Percentiles rank a stretch among this genome's conserved stretches.
These are phyloP conservation scores for Eublepharis macularius DNA, from an alignment of 2,113 vertebrate genomes.

Conservation along the genomic window DNA sequence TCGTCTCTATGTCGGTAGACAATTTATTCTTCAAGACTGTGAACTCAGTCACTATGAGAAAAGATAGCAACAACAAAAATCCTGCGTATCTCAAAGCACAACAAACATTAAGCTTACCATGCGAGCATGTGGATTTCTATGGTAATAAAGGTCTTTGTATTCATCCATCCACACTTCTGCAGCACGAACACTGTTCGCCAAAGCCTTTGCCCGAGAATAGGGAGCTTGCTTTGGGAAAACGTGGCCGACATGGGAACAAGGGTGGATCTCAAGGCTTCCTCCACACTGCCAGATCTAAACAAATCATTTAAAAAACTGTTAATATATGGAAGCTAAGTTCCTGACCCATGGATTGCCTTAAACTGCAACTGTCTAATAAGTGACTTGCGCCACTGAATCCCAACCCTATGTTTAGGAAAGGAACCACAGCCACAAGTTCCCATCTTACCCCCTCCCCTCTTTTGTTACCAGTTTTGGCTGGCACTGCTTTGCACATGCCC, in stretches of 20 bases:
- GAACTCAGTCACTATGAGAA: too few relatives aligned
- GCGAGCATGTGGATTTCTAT: slow-evolving; percentile 90
- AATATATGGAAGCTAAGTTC: background rate
- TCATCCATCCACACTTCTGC: slow-evolving; percentile 98
- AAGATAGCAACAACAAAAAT: too few relatives aligned
- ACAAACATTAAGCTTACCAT: slow-evolving; percentile 78
- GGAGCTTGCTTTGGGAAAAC: slow-evolving; percentile 96
- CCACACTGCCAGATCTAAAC: slow-evolving; percentile 97
- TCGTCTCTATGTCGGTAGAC: background rate
- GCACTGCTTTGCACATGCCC: background rate
- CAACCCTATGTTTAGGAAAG: background rate
- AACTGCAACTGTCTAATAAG: background rate
- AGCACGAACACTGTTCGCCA: slow-evolving; percentile 94
- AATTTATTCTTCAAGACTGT: background rate
- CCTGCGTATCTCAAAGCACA: background rate
- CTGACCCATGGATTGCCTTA: background rate
- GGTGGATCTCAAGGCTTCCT: slow-evolving; percentile 93
- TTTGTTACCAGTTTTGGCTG: background rate
- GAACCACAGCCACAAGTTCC: background rate
- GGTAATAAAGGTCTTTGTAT: slow-evolving; percentile 93
- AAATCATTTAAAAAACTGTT: slow-evolving; percentile 18
- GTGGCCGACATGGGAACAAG: slow-evolving; percentile 96
- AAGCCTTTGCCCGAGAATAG: slow-evolving; percentile 91
- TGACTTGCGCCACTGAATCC: background rate
- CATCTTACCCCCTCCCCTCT: background rate